Evolutionary conservation across 1,140 invertebrate species (phyloP).

Genomic region (Trichogramma pretiosum): DNA sequence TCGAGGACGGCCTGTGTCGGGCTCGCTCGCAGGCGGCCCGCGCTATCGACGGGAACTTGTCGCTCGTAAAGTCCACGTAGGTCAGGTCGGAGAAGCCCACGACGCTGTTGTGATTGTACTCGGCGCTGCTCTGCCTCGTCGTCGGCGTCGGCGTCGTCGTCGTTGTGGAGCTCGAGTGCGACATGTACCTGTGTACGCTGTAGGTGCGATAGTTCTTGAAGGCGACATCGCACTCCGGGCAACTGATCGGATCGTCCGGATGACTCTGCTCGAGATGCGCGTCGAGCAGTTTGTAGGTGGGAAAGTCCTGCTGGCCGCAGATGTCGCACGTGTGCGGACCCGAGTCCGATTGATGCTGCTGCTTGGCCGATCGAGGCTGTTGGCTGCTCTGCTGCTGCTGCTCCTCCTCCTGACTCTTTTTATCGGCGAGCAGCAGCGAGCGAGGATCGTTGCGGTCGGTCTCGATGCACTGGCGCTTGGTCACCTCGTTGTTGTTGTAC

Average conservation of each 20-base stretch:
- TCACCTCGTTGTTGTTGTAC: constrained; percentile 39
- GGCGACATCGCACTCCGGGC: constrained; percentile 57
- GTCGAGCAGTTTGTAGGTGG: constrained; percentile 50
- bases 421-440: constrained; percentile 28
- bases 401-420: constrained; percentile 18
- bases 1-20: constrained; percentile 52
- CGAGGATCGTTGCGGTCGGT: constrained; percentile 30
- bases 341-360: not conserved
- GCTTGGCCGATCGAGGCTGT: not conserved
- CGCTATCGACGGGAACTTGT: constrained; percentile 70
- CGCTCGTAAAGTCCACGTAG: constrained; percentile 68
- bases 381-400: not conserved
- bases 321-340: constrained; percentile 42
- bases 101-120: constrained; percentile 34
- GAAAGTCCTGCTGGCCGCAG: constrained; percentile 55
- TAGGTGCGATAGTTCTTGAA: constrained; percentile 63
- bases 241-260: constrained; percentile 55
- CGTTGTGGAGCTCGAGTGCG: constrained; percentile 50
- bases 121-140: constrained; percentile 28
- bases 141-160: too few species aligned
- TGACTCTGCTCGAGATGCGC: constrained; percentile 65
- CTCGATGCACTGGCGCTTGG: constrained; percentile 31
- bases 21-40: constrained; percentile 62
- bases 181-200: constrained; percentile 56
- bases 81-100: constrained; percentile 66